phyloP scores from a whole-genome alignment of 2,113 vertebrate genomes.

The Malurus elegans region DNA sequence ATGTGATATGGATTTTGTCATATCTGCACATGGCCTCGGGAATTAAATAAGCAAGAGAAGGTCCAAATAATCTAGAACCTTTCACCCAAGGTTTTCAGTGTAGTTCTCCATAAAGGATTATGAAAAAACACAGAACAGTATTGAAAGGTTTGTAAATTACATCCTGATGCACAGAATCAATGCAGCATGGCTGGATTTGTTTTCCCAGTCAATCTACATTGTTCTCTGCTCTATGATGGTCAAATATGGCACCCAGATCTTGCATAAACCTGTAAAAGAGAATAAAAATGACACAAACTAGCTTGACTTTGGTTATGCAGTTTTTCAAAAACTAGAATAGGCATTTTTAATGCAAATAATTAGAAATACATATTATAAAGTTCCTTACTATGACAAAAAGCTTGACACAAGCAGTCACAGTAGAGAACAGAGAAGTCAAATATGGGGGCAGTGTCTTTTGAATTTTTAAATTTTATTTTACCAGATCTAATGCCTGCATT shows the following conservation, averaged over 20 bases:
- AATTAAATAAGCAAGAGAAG: not conserved
- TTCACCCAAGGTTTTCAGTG: not conserved
- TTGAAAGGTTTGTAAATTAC: not conserved
- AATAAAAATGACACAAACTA: not conserved
- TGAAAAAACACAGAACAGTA: not conserved
- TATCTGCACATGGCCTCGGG: not conserved
- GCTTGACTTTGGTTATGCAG: not conserved
- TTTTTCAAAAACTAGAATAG: not conserved
- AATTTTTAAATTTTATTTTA: not conserved
- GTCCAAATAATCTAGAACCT: not conserved
- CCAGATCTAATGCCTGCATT: rapidly evolving
- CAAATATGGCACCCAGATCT: not conserved
- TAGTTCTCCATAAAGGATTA: not conserved
- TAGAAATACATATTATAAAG: not conserved
- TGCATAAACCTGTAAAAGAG: not conserved
- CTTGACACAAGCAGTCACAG: not conserved
- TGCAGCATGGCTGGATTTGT: not conserved
- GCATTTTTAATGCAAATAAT: not conserved
- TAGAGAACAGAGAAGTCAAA: not conserved
- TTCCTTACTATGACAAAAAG: not conserved
- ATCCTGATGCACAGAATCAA: not conserved
- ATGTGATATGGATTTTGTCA: not conserved
- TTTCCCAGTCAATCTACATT: not conserved
- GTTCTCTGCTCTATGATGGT: not conserved
- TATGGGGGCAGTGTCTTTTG: not conserved